These are phyloP conservation scores for Ceratoteleas bidentatus DNA, from an alignment of 1,140 invertebrate species.

Conservation along the genomic window DNA sequence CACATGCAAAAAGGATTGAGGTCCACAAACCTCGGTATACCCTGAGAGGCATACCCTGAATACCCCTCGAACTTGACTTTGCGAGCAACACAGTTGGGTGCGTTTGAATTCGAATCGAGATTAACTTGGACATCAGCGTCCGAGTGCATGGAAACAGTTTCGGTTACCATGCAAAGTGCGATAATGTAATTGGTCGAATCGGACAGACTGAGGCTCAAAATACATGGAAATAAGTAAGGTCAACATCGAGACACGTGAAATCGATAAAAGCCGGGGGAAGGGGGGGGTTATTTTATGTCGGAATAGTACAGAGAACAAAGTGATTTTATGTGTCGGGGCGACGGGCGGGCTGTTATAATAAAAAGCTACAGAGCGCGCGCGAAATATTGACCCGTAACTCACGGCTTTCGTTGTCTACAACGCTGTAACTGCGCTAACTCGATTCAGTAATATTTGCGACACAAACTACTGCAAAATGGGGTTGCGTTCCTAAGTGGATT, in stretches of 20 bases:
- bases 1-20: slow-evolving; percentile 59
- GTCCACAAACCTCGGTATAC: no score
- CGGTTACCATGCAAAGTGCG: no score
- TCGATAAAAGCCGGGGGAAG: neutral
- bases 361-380: neutral
- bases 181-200: neutral
- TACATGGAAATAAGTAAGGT: slow-evolving; percentile 56
- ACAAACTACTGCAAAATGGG: no score
- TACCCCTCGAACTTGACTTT: slow-evolving; percentile 5
- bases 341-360: neutral
- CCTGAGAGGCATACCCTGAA: neutral
- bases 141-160: no score
- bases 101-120: no score
- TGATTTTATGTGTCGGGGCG: neutral
- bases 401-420: neutral
- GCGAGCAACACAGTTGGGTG: no score
- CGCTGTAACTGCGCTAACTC: no score
- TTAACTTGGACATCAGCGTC: no score
- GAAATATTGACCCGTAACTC: neutral
- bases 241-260: neutral
- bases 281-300: no score
- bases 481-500: no score
- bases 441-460: no score
- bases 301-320: no score
- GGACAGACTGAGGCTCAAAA: neutral